Evolutionary conservation across 1,140 invertebrate genomes (phyloP).

Genomic region (Leguminivora glycinivorella): DNA sequence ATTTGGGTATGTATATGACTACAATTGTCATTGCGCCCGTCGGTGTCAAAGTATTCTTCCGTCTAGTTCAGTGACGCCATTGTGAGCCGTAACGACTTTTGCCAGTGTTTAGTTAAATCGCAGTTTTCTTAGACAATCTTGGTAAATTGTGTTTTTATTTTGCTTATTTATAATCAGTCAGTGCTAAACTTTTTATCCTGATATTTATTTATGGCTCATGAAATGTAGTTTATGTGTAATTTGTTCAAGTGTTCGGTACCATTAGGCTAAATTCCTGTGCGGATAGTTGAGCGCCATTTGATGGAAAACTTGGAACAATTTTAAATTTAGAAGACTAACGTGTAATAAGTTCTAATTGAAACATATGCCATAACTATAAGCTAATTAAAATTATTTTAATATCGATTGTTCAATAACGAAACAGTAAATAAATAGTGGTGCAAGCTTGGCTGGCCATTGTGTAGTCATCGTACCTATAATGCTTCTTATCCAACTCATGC

Average conservation of each 20-base stretch:
- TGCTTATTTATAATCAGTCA: slow-evolving; percentile 61
- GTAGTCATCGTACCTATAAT: not conserved
- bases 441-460: slow-evolving; percentile 6
- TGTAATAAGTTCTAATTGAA: not conserved
- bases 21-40: slow-evolving; percentile 57
- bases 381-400: not conserved
- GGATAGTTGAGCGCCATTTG: slow-evolving; percentile 80
- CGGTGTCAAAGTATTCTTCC: slow-evolving; percentile 67
- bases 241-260: slow-evolving; percentile 76
- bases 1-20: slow-evolving; percentile 39
- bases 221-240: slow-evolving; percentile 70
- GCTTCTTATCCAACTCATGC: slow-evolving; percentile 34
- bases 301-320: slow-evolving; percentile 67
- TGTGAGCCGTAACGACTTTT: slow-evolving; percentile 88
- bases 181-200: slow-evolving; percentile 45
- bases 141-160: slow-evolving; percentile 80
- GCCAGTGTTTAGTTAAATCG: slow-evolving; percentile 81
- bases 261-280: slow-evolving; percentile 82
- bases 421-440: not conserved
- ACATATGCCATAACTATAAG: not conserved
- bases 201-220: slow-evolving; percentile 68
- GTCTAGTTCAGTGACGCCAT: slow-evolving; percentile 84
- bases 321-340: slow-evolving; percentile 52
- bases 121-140: slow-evolving; percentile 83
- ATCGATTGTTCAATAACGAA: not conserved